These are phyloP conservation scores for Physocephala rufipes DNA, from an alignment of 2,888 invertebrate genomes.

Conservation along the genomic window DNA sequence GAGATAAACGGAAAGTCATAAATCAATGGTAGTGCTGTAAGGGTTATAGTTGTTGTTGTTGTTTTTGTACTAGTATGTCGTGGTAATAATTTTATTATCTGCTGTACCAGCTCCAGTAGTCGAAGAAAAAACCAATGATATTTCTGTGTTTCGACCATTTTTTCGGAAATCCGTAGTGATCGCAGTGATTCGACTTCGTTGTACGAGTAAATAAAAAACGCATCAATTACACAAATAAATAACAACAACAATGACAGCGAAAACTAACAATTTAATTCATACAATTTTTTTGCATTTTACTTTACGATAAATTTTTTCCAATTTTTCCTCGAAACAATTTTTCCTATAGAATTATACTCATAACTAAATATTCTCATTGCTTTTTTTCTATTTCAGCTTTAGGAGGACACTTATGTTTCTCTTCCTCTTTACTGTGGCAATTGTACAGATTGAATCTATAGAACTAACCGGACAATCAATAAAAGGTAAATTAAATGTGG, in stretches of 20 bases:
- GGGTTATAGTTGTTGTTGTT: constrained; percentile 47
- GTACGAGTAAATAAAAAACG: too few species aligned
- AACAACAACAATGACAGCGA: neutral
- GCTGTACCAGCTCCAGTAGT: constrained; percentile 24
- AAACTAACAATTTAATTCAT: neutral
- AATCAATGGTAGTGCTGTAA: constrained; percentile 22
- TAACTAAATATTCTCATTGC: constrained; percentile 3
- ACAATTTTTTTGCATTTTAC: neutral
- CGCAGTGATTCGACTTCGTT: neutral
- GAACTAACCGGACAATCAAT: constrained; percentile 54
- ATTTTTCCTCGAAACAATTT: constrained; percentile 14
- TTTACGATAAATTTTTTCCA: constrained; percentile 13
- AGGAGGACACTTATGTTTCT: constrained; percentile 43
- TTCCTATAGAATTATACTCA: constrained; percentile 15
- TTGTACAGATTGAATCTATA: constrained; percentile 42
- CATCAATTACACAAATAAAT: neutral
- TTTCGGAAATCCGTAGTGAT: neutral
- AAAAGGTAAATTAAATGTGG: constrained; percentile 50
- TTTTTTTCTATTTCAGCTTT: constrained; percentile 34
- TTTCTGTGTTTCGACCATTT: too few species aligned
- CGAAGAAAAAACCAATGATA: too few species aligned
- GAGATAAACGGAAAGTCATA: constrained; percentile 23
- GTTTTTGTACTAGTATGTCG: constrained; percentile 34
- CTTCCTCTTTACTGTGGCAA: constrained; percentile 29
- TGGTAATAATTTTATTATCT: constrained; percentile 7